These are phyloP conservation scores for Brachionus rubens DNA, from an alignment of 1,140 invertebrate genomes.

Conservation along the genomic window DNA sequence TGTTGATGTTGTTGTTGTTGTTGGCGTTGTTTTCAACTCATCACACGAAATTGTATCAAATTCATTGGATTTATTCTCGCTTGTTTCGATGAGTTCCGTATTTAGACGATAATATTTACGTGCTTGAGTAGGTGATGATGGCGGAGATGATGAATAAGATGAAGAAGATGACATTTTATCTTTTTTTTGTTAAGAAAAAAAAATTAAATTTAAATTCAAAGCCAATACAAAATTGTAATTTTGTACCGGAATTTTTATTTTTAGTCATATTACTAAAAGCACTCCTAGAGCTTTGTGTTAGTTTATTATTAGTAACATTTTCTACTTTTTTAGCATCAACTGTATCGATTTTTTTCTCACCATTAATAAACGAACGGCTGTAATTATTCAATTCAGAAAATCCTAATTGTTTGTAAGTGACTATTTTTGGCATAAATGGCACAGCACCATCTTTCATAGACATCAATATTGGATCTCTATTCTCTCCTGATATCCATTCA, in stretches of 20 bases:
- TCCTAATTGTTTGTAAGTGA: conserved; percentile 42
- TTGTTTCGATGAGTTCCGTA: neutral
- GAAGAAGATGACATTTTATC: conserved; percentile 46
- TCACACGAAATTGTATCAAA: neutral
- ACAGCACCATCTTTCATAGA: conserved; percentile 45
- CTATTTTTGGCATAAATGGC: conserved; percentile 46
- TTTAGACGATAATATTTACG: conserved; percentile 2
- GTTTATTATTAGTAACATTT: conserved; percentile 7
- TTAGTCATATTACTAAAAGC: conserved; percentile 32
- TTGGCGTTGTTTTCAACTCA: neutral
- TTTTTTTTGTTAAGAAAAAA: conserved; percentile 7
- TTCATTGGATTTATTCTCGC: neutral
- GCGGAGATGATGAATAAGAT: conserved; percentile 33
- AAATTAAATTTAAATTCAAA: conserved; percentile 7
- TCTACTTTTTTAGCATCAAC: conserved; percentile 14
- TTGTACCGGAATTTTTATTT: no score
- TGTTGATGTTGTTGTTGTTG: neutral
- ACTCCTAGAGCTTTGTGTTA: conserved; percentile 32
- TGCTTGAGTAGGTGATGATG: neutral
- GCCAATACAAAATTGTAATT: no score
- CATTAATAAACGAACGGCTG: conserved; percentile 28
- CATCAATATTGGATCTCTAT: conserved; percentile 33
- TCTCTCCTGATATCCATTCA: conserved; percentile 45
- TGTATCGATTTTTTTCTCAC: conserved; percentile 5
- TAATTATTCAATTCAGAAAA: conserved; percentile 3